These are phyloP conservation scores for Lasioglossum figueresi DNA, from an alignment of 2,888 invertebrate genomes.

Conservation along the genomic window DNA sequence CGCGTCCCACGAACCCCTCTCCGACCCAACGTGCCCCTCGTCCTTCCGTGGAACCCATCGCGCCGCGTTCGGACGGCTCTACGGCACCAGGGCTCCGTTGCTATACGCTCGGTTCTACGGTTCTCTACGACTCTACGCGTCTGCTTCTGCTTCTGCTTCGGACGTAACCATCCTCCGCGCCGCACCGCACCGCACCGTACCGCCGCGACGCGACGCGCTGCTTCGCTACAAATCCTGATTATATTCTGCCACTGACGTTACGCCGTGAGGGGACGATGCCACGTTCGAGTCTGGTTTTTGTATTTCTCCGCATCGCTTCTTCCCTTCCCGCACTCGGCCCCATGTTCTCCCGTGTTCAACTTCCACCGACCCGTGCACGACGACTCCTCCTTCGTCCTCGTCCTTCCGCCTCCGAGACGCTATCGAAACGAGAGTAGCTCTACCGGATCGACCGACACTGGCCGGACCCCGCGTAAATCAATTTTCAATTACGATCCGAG, in stretches of 20 bases:
- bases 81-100: neutral
- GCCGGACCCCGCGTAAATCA: conserved; percentile 84
- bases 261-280: conserved; percentile 80
- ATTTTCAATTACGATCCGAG: conserved; percentile 84
- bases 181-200: no score
- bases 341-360: conserved; percentile 51
- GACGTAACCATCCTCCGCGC: conserved; percentile 40
- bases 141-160: conserved; percentile 40
- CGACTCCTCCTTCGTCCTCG: neutral
- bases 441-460: conserved; percentile 82
- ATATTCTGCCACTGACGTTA: conserved; percentile 85
- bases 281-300: conserved; percentile 83
- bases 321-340: conserved; percentile 38
- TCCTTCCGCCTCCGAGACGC: neutral
- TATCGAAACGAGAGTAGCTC: conserved; percentile 59
- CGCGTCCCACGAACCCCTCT: conserved; percentile 49
- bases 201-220: conserved; percentile 66
- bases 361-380: conserved; percentile 9
- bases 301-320: conserved; percentile 73
- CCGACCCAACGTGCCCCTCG: conserved; percentile 49
- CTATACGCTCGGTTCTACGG: neutral
- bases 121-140: neutral
- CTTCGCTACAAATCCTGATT: conserved; percentile 85
- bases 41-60: conserved; percentile 45
- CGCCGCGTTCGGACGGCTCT: conserved; percentile 8